These are phyloP conservation scores for Seriola rivoliana DNA, from an alignment of 2,113 vertebrate genomes.

Conservation along the genomic window DNA sequence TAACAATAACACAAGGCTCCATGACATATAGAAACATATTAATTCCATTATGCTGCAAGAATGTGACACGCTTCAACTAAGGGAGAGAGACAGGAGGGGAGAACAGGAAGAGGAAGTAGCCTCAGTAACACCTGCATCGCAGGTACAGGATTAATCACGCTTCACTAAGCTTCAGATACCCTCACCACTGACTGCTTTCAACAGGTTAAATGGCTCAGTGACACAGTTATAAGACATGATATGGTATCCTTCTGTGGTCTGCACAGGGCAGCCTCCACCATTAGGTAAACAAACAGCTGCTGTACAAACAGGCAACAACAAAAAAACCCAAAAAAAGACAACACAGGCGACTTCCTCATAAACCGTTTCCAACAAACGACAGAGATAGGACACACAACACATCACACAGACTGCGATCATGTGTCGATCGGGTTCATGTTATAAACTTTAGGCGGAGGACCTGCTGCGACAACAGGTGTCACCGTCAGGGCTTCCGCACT, in stretches of 20 bases:
- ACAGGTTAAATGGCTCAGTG: background rate
- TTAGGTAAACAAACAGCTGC: slow-evolving; percentile 37
- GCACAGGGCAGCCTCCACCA: background rate
- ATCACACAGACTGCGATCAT: background rate
- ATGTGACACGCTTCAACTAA: background rate
- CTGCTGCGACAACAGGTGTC: slow-evolving; percentile 80
- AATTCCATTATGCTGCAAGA: background rate
- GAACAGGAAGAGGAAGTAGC: slow-evolving; percentile 75
- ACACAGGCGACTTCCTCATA: slow-evolving; percentile 45
- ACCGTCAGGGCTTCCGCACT: slow-evolving; percentile 57
- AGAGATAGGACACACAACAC: no score
- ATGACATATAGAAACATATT: background rate
- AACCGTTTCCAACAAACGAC: background rate
- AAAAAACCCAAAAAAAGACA: background rate
- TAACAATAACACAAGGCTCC: background rate
- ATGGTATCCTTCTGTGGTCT: background rate
- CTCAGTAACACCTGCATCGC: slow-evolving; percentile 62
- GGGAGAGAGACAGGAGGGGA: slow-evolving; percentile 16
- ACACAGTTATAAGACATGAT: background rate
- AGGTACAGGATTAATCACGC: slow-evolving; percentile 50
- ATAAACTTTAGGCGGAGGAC: slow-evolving; percentile 45
- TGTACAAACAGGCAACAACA: background rate
- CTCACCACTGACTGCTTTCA: background rate
- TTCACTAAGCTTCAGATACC: background rate
- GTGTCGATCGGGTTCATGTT: background rate